Evolutionary conservation across 2,888 invertebrate genomes (phyloP), one percentile per base, ranked within the genome.

Genomic region (Caenorhabditis imperialis): DNA sequence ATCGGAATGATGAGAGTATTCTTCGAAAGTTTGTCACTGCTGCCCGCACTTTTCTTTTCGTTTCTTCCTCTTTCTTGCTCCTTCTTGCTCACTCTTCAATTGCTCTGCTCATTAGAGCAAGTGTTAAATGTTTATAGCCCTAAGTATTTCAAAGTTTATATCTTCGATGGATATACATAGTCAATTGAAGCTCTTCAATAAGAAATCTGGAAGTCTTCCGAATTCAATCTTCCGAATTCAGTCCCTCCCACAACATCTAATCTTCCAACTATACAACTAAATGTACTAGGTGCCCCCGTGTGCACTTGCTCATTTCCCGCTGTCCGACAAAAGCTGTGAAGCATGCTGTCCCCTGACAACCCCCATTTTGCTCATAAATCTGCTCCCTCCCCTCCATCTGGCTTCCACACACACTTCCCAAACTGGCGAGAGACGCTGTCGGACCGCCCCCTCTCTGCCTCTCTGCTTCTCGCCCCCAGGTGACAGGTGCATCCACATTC

Each of bases 401-500:
- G 6, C 8, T 27, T 35, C 50, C 33, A 30, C 16, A 10, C 44
- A 30, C 22, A 18, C 35, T 20, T 44, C 18, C 30, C 33, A 16
- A 18, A n/a, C 40, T 25, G 14, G 27, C 44, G 58, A 20, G 51
- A 38, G 51, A 14, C 58, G 14, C 23, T 48, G 18, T 45, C 33
- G 18, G 45, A 30, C 35, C 63, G 20, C 45, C 38, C 69, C 38
- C 8, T 47, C 23, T 38, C 14, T 12, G 35, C 4, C 35, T 35
- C 51, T 25, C 51, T 47, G 47, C 20, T 18, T 25, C 42, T 14
- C 5, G 12, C 42, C 50, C 30, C 37, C 33, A 54, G 47, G 63
- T 65, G 55, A 55, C 55, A 65, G 55, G 63, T 54, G 63, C 55
- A 50, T 55, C 61, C 23, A 40, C 60, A 50, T 51, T 51, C 51